These are phyloP conservation scores for Esox lucius DNA, from an alignment of 2,797 vertebrate species.

Conservation along the genomic window DNA sequence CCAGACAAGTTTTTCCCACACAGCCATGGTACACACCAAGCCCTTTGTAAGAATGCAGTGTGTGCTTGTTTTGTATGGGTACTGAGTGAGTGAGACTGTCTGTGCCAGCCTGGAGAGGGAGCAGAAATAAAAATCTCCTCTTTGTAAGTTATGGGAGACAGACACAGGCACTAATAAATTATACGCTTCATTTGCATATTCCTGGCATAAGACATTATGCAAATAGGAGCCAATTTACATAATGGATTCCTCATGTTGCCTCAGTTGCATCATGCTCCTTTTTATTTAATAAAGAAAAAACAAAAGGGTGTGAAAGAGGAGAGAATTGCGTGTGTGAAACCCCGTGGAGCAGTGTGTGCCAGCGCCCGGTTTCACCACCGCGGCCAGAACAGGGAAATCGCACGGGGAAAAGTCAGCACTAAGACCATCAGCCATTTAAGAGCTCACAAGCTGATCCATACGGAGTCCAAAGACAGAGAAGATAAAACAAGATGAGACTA, in stretches of 20 bases:
- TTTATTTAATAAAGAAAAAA: conserved; percentile 74
- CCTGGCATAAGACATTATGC: conserved; percentile 96
- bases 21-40: conserved; percentile 63
- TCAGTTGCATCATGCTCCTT: conserved; percentile 85
- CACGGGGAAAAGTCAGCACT: conserved; percentile 9
- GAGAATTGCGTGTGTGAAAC: conserved; percentile 38
- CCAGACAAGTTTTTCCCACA: conserved; percentile 70
- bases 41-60: conserved; percentile 58
- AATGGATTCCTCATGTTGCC: conserved; percentile 95
- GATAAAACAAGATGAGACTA: not conserved
- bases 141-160: conserved; percentile 94
- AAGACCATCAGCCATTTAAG: conserved; percentile 34
- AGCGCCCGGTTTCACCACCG: conserved; percentile 1
- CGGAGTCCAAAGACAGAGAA: conserved; percentile 10
- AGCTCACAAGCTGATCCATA: conserved; percentile 13
- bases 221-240: conserved; percentile 91
- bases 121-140: conserved; percentile 51
- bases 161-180: conserved; percentile 95
- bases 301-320: conserved; percentile 47
- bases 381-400: not conserved
- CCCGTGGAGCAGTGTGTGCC: conserved; percentile 20
- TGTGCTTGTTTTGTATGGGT: conserved; percentile 67
- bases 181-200: conserved; percentile 95
- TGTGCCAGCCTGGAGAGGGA: conserved; percentile 67
- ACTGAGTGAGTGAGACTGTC: conserved; percentile 53